Conservation (phyloP, 2,797 vertebrate species). For the Loris lydekkerianus region DNA sequence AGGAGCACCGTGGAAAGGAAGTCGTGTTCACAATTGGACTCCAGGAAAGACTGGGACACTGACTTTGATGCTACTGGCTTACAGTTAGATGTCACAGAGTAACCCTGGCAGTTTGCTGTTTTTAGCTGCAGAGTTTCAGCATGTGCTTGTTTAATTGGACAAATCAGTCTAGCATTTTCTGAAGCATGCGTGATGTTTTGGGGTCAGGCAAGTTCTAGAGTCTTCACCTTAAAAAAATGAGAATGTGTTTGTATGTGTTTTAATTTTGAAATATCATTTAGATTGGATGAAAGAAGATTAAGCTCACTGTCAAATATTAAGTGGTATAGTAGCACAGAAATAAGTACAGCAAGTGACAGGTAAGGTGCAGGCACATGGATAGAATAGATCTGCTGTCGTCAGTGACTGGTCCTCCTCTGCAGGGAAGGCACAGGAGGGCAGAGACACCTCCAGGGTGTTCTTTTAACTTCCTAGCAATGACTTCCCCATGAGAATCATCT, state of each 20-base stretch:
- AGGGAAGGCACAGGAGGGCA: fast-evolving
- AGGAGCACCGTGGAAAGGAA: not conserved
- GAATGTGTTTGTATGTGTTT: not conserved
- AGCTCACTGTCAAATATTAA: not conserved
- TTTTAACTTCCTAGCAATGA: not conserved
- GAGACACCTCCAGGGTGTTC: too few species aligned
- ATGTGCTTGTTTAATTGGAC: not conserved
- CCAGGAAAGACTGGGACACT: not conserved
- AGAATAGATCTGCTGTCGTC: fast-evolving
- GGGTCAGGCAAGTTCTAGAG: not conserved
- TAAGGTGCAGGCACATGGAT: fast-evolving
- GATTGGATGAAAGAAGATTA: not conserved
- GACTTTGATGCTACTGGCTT: not conserved
- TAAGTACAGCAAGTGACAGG: not conserved
- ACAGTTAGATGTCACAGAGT: not conserved
- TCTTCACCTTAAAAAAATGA: not conserved
- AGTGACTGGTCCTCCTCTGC: not conserved
- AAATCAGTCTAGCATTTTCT: not conserved
- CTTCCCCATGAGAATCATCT: not conserved
- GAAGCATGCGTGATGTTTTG: not conserved
- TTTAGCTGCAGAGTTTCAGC: not conserved
- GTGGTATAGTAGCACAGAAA: not conserved
- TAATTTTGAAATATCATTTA: not conserved
- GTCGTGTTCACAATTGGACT: fast-evolving
- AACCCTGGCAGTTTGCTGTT: not conserved